phyloP scores from a whole-genome alignment of 2,888 invertebrate species.

The Coenonympha glycerion region DNA sequence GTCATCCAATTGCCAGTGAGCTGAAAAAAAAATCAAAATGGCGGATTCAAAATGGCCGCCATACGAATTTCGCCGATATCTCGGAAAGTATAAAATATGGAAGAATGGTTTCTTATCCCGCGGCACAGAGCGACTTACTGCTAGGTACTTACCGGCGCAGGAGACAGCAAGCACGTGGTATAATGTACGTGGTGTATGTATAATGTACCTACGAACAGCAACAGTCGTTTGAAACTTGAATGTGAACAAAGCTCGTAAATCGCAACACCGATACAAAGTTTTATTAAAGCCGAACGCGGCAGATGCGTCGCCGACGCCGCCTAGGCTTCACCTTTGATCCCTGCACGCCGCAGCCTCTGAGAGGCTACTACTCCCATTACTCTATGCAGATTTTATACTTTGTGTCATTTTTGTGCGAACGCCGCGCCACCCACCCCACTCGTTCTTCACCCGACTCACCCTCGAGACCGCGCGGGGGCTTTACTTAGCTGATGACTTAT shows the following conservation, averaged over 20 bases:
- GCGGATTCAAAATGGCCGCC: too few relatives aligned
- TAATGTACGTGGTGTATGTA: too few relatives aligned
- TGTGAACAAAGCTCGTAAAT: not conserved
- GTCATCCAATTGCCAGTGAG: too few relatives aligned
- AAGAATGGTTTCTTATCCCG: too few relatives aligned
- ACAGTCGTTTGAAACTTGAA: not conserved
- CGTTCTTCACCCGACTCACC: conserved; percentile 28
- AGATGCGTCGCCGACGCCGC: conserved; percentile 27
- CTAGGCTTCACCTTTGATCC: conserved; percentile 54
- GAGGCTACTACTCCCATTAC: conserved; percentile 65
- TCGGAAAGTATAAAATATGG: too few relatives aligned
- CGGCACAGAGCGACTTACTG: too few relatives aligned
- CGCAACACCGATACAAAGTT: conserved; percentile 22
- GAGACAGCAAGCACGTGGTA: too few relatives aligned
- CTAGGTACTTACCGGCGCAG: too few relatives aligned
- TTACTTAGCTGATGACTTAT: conserved; percentile 77
- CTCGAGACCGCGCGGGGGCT: conserved; percentile 38
- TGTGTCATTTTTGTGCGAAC: conserved; percentile 70
- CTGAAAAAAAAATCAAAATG: too few relatives aligned
- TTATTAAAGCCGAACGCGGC: conserved; percentile 25
- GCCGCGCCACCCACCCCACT: conserved; percentile 35
- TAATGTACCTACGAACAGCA: not conserved
- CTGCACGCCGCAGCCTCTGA: conserved; percentile 53
- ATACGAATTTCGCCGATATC: too few relatives aligned
- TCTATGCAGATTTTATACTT: conserved; percentile 73